Evolutionary conservation across 1,140 invertebrate species (phyloP), one percentile per base, ranked within the genome.

Genomic region (Aphelenchoides avenae): DNA sequence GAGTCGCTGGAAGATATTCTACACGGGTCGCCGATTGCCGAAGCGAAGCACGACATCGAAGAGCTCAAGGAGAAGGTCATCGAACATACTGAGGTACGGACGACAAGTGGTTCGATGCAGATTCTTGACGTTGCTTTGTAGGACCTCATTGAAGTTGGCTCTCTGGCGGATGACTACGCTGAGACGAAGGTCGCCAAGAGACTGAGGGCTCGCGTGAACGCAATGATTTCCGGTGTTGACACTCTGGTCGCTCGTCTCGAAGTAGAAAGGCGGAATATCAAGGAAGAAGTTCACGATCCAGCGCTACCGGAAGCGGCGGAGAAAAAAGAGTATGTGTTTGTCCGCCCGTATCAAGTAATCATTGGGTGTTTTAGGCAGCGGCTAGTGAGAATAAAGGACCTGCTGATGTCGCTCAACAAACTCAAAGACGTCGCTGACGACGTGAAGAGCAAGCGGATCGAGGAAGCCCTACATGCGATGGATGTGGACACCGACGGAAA

Each of bases 61-160:
- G 66, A 62, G 30, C 41, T 69, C 31, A 68, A 68, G 27, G 66
- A 69, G 49, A 59, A 69, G 37, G 53, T 70, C 30, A 64, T 69
- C 13, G 66, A 69, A 53, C 66, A 69, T 42, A 56, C 57, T 5
- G 66, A 69, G 52, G 64, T 63, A 39, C 11, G 5, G 20, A 22
- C 11, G 15, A 50, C 27, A 36, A 13, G 20, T 4, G 30, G 11
- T 33, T 53, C 27, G 33, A 26, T 57, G 41, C 26, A 30, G 20
- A 11, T 36, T 61, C 13, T 24, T 44, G 30, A 20, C 27, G 20
- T 20, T 61, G 30, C 3, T 49, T 67, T 62, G 18, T 33, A 68
- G 48, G 66, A 69, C 43, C 46, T 70, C 13, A 53, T 66, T 27
- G 65, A 69, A 52, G 58, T 70, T 27, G 52, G 57, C 34, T 31